Base-by-base conservation (phyloP, 2,888 invertebrate genomes). In the Elegia similella region DNA sequence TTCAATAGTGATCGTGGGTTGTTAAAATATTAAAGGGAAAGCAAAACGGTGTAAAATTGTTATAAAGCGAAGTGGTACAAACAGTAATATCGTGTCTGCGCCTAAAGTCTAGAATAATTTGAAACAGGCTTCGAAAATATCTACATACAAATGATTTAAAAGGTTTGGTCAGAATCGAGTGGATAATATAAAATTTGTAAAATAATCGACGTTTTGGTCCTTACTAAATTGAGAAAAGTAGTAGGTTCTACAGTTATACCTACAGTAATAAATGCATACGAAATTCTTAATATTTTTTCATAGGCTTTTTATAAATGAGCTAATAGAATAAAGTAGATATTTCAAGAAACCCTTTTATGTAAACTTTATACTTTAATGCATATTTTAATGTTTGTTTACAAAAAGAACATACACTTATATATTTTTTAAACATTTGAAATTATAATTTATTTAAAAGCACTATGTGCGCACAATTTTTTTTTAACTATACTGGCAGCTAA, bases 11-110 rank as follows among this genome's bases (percentile, higher is more conserved):
- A 70, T 57, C 64, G 69, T 70, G 59, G 72, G 55, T 57, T 65
- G 62, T 65, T 70, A 69, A 75, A 72, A 69, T 73, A 70, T 73
- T 62, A 70, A 75, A 76, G 71, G 66, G 64, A 66, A 75, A 84
- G 84, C 86, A 84, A 81, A 75, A 68, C 59, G 58, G 77, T 82
- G 80, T 80, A 73, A 70, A 77, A 65, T 58, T 74, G 68, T 74
- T 67, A 64, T 64, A 78, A 83, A 86, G 86, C 83, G 75, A 76
- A 61, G 81, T 81, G 81, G 79, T 80, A 79, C 63, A 78, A 80
- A 80, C 69, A 65, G 67, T 65, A 70, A 66, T 67, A 64, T 61
- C 59, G 75, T 80, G 74, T 73, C 69, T 69, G 76, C 73, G 47
- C 77, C 78, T 79, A 82, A 77, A 68, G 55, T 72, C 78, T 82